A percentile compares a stretch with the other conserved stretches of the same genome.
Conservation (phyloP, 1,140 invertebrate genomes). For the Phthorimaea operculella region DNA sequence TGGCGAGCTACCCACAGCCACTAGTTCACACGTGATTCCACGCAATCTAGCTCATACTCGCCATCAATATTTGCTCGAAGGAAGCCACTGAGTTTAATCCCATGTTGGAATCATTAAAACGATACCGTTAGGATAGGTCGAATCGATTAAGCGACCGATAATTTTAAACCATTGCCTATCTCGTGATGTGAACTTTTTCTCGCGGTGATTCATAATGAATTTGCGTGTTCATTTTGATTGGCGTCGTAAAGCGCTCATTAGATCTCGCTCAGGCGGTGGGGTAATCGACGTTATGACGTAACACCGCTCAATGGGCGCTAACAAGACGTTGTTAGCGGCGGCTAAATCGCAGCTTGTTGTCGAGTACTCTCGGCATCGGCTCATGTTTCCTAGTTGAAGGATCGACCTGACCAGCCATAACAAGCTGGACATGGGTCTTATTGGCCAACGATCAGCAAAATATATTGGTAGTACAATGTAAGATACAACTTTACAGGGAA, state of each 20-base stretch:
- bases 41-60: neutral
- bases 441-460: no score
- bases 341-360: conserved; percentile 19
- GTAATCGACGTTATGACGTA: conserved; percentile 39
- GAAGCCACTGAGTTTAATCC: no score
- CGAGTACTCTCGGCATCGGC: conserved; percentile 12
- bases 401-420: no score
- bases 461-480: no score
- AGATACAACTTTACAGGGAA: no score
- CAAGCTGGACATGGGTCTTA: no score
- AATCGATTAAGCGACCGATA: conserved; percentile 29
- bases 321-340: conserved; percentile 40
- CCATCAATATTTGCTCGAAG: no score
- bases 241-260: conserved; percentile 41
- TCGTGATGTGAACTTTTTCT: no score
- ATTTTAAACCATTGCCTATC: conserved; percentile 15
- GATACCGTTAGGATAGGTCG: conserved; percentile 31
- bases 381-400: no score
- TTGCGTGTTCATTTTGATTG: conserved; percentile 29
- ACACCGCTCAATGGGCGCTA: conserved; percentile 47
- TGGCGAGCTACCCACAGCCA: neutral
- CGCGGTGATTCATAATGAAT: no score
- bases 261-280: conserved; percentile 26
- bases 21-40: neutral
- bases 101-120: neutral